Base-by-base conservation (phyloP, 2,797 vertebrate genomes). In the Neosilurus mollespiculum region DNA sequence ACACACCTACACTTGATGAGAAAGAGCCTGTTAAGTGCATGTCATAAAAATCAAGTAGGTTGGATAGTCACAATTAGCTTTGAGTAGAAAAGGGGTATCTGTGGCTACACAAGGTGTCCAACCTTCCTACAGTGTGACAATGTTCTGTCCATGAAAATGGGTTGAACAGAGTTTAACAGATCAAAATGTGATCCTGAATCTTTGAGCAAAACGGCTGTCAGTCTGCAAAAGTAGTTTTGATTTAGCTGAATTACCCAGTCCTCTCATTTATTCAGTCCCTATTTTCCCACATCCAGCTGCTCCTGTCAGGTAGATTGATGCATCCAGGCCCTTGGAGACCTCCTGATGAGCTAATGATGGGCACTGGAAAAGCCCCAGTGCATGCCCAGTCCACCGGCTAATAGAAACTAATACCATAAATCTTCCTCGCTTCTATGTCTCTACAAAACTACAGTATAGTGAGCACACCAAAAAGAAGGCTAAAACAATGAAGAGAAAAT, bases 301-400 rank as follows among this genome's bases (percentile, higher is more conserved):
- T 85, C 82, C 75, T 84, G 86, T 88, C 82, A 53, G 54, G 72
- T 77, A 88, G 89, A 90, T 88, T 87, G 85, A 89, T 90, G 88
- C 26, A 8, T 53, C 77, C 85, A 76, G 59, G 67, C 70, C 78
- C 82, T 37, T 51, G 75, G 62, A 77, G 59, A 81, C 54, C 83
- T 61, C 18, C 62, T 85, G 78, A 84, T 87, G 86, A 85, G 81
- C 84, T 86, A 84, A 87, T 87, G 86, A 88, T 87, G 78, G 83
- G 81, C 81, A 80, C 64, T 82, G 76, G 59, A 80, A 83, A 84
- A 73, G 79, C 59, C 59, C 58, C 51, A 66, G 69, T 82, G 79
- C 80, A 82, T 37, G 61, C 59, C 77, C 81, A 81, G 64, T 72
- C 58, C 15, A 77, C 56, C 20, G 54, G 49, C 30, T 72, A 83